A percentile compares a stretch with the other conserved stretches of the same genome.
These are phyloP conservation scores for Tyria jacobaeae DNA, from an alignment of 2,888 invertebrate species.

Conservation along the genomic window DNA sequence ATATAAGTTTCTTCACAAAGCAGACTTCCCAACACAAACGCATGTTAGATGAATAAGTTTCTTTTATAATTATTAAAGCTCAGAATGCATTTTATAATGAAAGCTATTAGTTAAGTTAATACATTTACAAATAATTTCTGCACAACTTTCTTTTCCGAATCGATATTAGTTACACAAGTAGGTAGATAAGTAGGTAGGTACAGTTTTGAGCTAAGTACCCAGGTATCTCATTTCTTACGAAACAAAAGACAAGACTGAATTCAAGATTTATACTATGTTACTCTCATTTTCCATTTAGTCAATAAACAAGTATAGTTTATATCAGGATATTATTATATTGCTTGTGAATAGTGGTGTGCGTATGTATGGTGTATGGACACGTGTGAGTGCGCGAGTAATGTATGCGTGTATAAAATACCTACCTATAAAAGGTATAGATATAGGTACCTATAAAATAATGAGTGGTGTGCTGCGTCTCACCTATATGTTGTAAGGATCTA, in stretches of 20 bases:
- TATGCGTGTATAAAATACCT: too few species aligned
- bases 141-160: too few species aligned
- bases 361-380: too few species aligned
- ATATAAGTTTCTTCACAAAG: background rate
- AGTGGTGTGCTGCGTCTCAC: background rate
- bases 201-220: too few species aligned
- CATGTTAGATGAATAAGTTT: background rate
- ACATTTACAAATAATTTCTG: background rate
- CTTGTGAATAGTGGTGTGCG: background rate
- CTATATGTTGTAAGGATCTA: background rate
- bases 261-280: background rate
- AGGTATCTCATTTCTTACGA: too few species aligned
- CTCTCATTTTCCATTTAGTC: background rate
- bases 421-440: too few species aligned
- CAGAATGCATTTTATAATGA: background rate
- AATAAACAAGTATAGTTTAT: background rate
- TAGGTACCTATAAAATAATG: too few species aligned
- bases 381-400: too few species aligned
- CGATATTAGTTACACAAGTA: background rate
- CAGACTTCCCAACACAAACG: background rate
- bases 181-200: too few species aligned
- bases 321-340: background rate
- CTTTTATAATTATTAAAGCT: background rate
- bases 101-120: slow-evolving; percentile 4
- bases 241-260: background rate